Conservation (phyloP, 2,113 vertebrate genomes). For the Archocentrus centrarchus region DNA sequence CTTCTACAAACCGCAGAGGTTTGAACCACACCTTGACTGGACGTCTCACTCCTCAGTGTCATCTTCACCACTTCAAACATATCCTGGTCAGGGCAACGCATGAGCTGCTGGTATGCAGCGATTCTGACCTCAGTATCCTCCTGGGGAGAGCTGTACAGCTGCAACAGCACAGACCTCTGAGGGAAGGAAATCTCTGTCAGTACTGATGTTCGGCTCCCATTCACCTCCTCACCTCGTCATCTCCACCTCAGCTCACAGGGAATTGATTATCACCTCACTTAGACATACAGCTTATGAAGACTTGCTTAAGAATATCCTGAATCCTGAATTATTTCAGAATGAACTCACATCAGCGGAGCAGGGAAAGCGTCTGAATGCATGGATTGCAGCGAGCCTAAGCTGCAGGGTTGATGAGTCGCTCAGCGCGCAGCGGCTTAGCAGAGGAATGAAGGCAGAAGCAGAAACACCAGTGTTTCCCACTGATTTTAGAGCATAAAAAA, state of each 20-base stretch:
- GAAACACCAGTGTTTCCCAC: constrained; percentile 85
- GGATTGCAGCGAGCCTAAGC: constrained; percentile 82
- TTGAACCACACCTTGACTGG: constrained; percentile 85
- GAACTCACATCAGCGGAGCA: constrained; percentile 83
- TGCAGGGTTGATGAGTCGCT: constrained; percentile 48
- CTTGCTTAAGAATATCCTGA: not conserved
- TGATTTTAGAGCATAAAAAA: constrained; percentile 84
- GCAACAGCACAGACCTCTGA: constrained; percentile 83
- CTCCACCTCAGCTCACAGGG: constrained; percentile 38
- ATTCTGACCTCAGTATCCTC: constrained; percentile 89
- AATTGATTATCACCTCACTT: constrained; percentile 35
- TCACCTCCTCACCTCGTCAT: constrained; percentile 59
- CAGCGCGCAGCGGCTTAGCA: constrained; percentile 75
- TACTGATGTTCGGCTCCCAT: constrained; percentile 20
- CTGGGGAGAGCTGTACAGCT: constrained; percentile 78
- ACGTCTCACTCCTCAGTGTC: constrained; percentile 83
- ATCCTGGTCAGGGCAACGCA: constrained; percentile 83
- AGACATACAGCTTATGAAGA: not conserved
- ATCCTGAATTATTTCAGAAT: not conserved
- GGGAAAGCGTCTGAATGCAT: constrained; percentile 87
- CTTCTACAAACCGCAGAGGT: not conserved
- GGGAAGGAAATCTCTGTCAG: constrained; percentile 68
- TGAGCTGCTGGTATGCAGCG: constrained; percentile 86
- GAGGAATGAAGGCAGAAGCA: constrained; percentile 69
- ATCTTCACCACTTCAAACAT: constrained; percentile 81